These are phyloP conservation scores for Apamea monoglypha DNA, from an alignment of 2,888 invertebrate species.

Conservation along the genomic window DNA sequence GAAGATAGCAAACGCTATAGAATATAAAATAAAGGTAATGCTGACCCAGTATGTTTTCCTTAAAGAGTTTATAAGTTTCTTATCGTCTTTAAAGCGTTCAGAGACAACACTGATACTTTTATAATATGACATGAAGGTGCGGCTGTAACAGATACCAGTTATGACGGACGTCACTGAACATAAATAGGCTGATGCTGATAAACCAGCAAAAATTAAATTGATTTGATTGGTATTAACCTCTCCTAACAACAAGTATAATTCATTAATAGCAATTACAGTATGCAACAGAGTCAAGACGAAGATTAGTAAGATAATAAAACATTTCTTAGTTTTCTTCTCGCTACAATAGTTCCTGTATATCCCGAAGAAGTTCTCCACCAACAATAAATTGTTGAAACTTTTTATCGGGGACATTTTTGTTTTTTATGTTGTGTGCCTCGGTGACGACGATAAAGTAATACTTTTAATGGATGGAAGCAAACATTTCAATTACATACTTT, in stretches of 20 bases:
- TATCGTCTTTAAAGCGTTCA: slow-evolving; percentile 20
- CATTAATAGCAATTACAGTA: not conserved
- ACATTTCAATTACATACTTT: not conserved
- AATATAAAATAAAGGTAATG: not conserved
- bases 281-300: not conserved
- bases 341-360: slow-evolving; percentile 29
- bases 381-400: slow-evolving; percentile 9
- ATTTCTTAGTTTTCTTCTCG: slow-evolving; percentile 12
- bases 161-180: not conserved
- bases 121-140: slow-evolving; percentile 15
- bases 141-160: slow-evolving; percentile 14
- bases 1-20: slow-evolving; percentile 7
- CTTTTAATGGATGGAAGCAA: not conserved
- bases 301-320: slow-evolving; percentile 11
- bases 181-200: slow-evolving; percentile 6
- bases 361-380: slow-evolving; percentile 27
- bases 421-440: not conserved
- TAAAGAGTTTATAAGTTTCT: not conserved
- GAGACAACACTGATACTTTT: not conserved
- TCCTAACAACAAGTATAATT: slow-evolving; percentile 2
- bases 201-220: slow-evolving; percentile 9
- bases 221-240: not conserved
- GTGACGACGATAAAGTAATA: not conserved
- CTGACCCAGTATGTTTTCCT: slow-evolving; percentile 17
- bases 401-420: slow-evolving; percentile 17